Evolutionary conservation across 1,140 invertebrate species (phyloP), one percentile per base, ranked within the genome.

Genomic region (Calosoma granatense): DNA sequence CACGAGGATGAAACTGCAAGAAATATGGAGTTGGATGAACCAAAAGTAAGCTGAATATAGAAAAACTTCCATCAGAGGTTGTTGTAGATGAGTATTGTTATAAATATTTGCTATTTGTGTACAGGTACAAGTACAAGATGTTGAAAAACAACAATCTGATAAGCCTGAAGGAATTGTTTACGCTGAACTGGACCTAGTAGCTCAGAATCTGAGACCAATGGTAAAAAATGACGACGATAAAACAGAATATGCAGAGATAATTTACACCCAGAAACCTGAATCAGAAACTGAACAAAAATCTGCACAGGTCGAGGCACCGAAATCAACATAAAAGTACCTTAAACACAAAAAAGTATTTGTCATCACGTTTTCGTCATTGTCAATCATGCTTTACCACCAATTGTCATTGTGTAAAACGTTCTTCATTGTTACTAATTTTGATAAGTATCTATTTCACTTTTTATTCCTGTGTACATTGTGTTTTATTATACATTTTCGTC

Each of bases 211-310:
- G 60, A 70, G 60, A 61, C 72, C 68, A 17, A 67, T 69, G 21
- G 67, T 71, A 39, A 76, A 71, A 61, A 71, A 60, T 51, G 69
- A 71, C 23, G 71, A 72, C 59, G 75, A 77, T 12, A 79, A 78
- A 60, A 81, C 79, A 4, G 80, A 81, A 63, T 81, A 81, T 61
- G 80, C 80, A n/a, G 79, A 81, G 70, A 79, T 79, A 60, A 73
- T 78, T n/a, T 78, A 79, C 59, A 70, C 66, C 2, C 66, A 47
- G 17, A 47, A 6, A 17, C 41, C 41, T 47, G 41, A 47, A 47
- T n/a, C n/a, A n/a, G n/a, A n/a, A n/a, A 47, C 6, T 47, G 41
- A 47, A 17, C 3, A 11, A 17, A 17, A 11, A 47, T 3, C 17
- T 47, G 17, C 4, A 30, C 26, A 4, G 4, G 26, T 17, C 3